Percentiles rank a stretch among this genome's conserved stretches.
phyloP scores from a whole-genome alignment of 2,888 invertebrate genomes.

The Acanthacorydalis orientalis region DNA sequence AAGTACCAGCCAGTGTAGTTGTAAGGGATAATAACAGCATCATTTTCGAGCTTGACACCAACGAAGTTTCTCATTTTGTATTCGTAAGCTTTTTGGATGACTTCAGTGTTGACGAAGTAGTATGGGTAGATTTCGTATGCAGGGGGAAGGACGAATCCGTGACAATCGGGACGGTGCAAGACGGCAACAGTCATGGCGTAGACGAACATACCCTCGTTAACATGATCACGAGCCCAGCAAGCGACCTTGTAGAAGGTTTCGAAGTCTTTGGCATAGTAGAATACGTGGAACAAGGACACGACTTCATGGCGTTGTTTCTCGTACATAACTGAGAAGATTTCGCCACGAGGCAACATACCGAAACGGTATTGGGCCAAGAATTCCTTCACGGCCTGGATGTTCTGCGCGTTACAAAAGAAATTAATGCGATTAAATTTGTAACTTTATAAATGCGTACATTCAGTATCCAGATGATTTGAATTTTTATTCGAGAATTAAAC shows the following conservation, averaged over 20 bases:
- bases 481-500: no score
- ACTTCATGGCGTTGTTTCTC: slow-evolving; percentile 18
- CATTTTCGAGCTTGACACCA: slow-evolving; percentile 7
- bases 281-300: slow-evolving; percentile 19
- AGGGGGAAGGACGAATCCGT: slow-evolving; percentile 41
- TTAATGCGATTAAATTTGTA: no score
- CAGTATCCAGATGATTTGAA: no score
- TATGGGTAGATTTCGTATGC: slow-evolving; percentile 51
- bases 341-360: slow-evolving; percentile 20
- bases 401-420: slow-evolving; percentile 2
- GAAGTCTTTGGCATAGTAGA: slow-evolving; percentile 24
- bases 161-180: slow-evolving; percentile 38
- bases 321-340: slow-evolving; percentile 22
- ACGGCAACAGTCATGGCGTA: slow-evolving; percentile 42
- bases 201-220: slow-evolving; percentile 32
- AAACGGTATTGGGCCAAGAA: slow-evolving; percentile 19
- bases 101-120: slow-evolving; percentile 41
- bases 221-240: slow-evolving; percentile 21
- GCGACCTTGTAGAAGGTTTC: slow-evolving; percentile 25
- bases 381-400: slow-evolving; percentile 20
- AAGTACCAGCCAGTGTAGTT: slow-evolving; percentile 30
- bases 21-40: slow-evolving; percentile 25
- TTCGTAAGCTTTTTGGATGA: slow-evolving; percentile 29
- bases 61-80: slow-evolving; percentile 26
- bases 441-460: no score